Evolutionary conservation across 1,140 invertebrate genomes (phyloP).

Genomic region (Forficula auricularia): DNA sequence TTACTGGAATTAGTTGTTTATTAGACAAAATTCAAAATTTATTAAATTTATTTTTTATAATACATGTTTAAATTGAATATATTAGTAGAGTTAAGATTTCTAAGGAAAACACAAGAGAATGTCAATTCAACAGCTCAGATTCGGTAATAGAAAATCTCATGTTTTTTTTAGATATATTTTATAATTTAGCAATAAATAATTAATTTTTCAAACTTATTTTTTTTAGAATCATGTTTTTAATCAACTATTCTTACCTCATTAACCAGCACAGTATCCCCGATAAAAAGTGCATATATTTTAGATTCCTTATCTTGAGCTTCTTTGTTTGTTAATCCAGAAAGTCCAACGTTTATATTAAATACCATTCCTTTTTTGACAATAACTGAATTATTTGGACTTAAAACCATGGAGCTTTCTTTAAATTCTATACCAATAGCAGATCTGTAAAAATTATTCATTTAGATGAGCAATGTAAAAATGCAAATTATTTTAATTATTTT

Average conservation of each 20-base stretch:
- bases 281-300: constrained; percentile 84
- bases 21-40: constrained; percentile 11
- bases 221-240: no score
- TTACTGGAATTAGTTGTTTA: no score
- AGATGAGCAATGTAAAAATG: no score
- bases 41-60: constrained; percentile 4
- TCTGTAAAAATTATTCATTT: constrained; percentile 19
- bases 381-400: constrained; percentile 73
- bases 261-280: constrained; percentile 92
- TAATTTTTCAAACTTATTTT: no score
- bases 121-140: no score
- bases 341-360: constrained; percentile 88
- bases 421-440: constrained; percentile 98
- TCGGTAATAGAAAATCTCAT: no score
- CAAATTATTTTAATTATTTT: no score
- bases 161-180: no score
- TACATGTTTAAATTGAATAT: no score
- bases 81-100: no score
- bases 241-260: constrained; percentile 69
- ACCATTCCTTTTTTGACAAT: constrained; percentile 88
- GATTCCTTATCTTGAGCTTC: constrained; percentile 67
- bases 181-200: no score
- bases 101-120: no score
- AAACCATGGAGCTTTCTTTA: constrained; percentile 79
- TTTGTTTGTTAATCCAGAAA: constrained; percentile 72